Conservation (phyloP, 2,888 invertebrate species). For the Cremastinae sp. region DNA sequence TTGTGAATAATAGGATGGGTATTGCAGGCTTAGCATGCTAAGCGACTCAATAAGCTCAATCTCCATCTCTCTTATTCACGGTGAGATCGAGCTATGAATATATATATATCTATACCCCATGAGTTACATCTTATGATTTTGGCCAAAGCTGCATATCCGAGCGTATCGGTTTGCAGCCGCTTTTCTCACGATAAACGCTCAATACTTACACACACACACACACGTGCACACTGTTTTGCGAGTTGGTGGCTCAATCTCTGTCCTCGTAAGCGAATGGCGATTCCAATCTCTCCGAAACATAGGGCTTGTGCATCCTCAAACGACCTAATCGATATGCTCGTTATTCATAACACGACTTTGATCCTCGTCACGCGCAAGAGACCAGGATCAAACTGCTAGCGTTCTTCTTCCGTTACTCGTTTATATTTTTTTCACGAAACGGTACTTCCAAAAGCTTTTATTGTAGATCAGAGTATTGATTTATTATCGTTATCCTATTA, state of each 20-base stretch:
- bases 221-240: slow-evolving; percentile 3
- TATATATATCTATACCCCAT: not conserved
- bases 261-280: not conserved
- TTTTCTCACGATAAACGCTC: too few relatives aligned
- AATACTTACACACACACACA: slow-evolving; percentile 5
- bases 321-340: slow-evolving; percentile 54
- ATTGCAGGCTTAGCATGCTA: slow-evolving; percentile 59
- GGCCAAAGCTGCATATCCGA: slow-evolving; percentile 7
- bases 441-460: not conserved
- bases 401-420: not conserved
- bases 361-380: slow-evolving; percentile 44
- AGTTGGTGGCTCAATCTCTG: slow-evolving; percentile 27
- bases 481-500: too few relatives aligned
- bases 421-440: not conserved
- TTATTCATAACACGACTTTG: slow-evolving; percentile 59
- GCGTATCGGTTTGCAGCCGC: not conserved
- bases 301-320: slow-evolving; percentile 28
- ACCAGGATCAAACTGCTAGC: slow-evolving; percentile 17
- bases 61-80: slow-evolving; percentile 31
- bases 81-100: slow-evolving; percentile 33
- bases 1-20: slow-evolving; percentile 52
- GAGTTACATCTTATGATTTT: slow-evolving; percentile 8
- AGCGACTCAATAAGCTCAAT: slow-evolving; percentile 40
- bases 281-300: slow-evolving; percentile 38
- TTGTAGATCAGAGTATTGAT: too few relatives aligned